A percentile compares a stretch with the other conserved stretches of the same genome.
phyloP scores from a whole-genome alignment of 1,140 invertebrate genomes.

The Calliopsis andreniformis region DNA sequence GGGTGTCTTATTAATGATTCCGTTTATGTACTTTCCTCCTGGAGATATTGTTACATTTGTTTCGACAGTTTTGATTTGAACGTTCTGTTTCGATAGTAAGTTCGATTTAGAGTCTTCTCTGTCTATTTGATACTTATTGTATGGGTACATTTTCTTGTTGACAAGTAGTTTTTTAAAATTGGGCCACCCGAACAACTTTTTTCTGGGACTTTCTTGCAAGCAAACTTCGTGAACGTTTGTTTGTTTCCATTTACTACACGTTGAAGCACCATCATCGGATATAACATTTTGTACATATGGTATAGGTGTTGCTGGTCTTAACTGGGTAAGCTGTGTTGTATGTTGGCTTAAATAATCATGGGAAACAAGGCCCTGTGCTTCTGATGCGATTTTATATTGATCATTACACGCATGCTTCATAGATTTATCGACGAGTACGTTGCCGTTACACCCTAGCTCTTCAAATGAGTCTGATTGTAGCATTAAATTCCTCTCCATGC shows the following conservation, averaged over 20 bases:
- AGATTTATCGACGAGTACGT: slow-evolving; percentile 87
- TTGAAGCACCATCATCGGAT: slow-evolving; percentile 73
- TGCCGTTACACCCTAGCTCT: slow-evolving; percentile 82
- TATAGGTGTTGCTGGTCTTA: slow-evolving; percentile 84
- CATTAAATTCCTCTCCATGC: slow-evolving; percentile 92
- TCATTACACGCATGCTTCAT: slow-evolving; percentile 83
- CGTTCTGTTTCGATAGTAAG: slow-evolving; percentile 70
- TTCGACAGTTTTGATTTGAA: slow-evolving; percentile 71
- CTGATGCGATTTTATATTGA: slow-evolving; percentile 74
- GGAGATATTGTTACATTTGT: slow-evolving; percentile 74
- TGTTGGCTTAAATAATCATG: slow-evolving; percentile 79
- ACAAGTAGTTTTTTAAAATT: slow-evolving; percentile 70
- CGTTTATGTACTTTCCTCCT: slow-evolving; percentile 73
- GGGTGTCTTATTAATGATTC: slow-evolving; percentile 63
- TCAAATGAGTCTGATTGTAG: slow-evolving; percentile 83
- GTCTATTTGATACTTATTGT: slow-evolving; percentile 74
- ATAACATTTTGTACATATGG: slow-evolving; percentile 90
- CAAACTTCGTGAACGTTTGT: slow-evolving; percentile 79
- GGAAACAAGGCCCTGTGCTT: slow-evolving; percentile 80
- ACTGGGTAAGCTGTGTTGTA: slow-evolving; percentile 68
- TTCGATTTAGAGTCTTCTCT: slow-evolving; percentile 77
- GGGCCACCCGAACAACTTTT: slow-evolving; percentile 66
- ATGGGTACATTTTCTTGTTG: slow-evolving; percentile 70
- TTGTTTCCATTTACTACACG: slow-evolving; percentile 77
- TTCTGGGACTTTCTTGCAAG: slow-evolving; percentile 61